Base-by-base conservation (phyloP, 2,888 invertebrate genomes). In the Clusia tigrina region DNA sequence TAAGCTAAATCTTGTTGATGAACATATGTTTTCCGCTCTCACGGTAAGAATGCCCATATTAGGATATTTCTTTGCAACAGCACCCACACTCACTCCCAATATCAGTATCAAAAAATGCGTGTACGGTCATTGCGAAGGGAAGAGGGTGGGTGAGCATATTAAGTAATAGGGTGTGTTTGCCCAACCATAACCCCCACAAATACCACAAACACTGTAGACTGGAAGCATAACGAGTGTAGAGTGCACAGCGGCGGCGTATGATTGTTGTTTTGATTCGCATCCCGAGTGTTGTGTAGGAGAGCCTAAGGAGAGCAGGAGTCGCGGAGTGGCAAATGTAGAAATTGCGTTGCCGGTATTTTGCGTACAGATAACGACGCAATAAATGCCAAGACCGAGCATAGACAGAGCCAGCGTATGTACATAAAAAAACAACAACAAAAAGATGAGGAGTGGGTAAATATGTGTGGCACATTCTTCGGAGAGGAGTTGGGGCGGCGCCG, bases 331-430 rank as follows among this genome's bases (percentile, higher is more conserved):
- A 15, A 52, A 9, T 20, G 52, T 12, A 56, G 38, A 55, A 57
- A 59, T 48, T 66, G 64, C 66, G 62, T 69, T 55, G 65, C 65
- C 67, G 67, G 67, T 62, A 62, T 63, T 67, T 67, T 51, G 37
- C 42, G 12, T 5, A 48, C 60, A 64, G 57, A 5, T 20, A 38
- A 72, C 73, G 74, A 74, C 70, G 74, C 72, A 71, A 76, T 72
- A 74, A 76, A 73, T 72, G 78, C 74, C 74, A 75, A 42, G 6
- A 42, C 42, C 32, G 32, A 9, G 42, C 12, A 42, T n/a, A 42
- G n/a, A 6, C 42, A 6, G n/a, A 6, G 12, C 18, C 22, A 12
- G 12, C 32, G 32, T 9, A 32, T 32, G 32, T 32, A 32, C 6
- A 12, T 32, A 32, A 12, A n/a, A n/a, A n/a, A n/a, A n/a, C n/a